Evolutionary conservation across 2,113 vertebrate species (phyloP), one percentile per base, ranked within the genome.

Genomic region (Thunnus thynnus): DNA sequence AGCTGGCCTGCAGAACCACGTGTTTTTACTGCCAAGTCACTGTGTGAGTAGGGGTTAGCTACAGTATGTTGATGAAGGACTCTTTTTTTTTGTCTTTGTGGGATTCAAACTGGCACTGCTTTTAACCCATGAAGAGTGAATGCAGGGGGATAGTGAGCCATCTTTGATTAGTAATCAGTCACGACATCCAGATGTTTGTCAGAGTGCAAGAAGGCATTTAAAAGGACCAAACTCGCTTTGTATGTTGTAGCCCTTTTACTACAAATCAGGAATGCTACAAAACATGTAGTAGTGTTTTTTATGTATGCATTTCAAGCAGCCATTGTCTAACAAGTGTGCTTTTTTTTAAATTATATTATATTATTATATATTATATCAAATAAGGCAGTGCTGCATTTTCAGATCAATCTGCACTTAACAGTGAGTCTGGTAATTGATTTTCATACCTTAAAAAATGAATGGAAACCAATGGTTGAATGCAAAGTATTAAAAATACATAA

Each of bases 181-280:
- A 25, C 57, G 47, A 52, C 57, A 32, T 66, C 30, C 46, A 82
- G 61, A 82, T 72, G 58, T 70, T 72, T 52, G 30, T 20, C 13
- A 20, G 5, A 61, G 18, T 46, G 54, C 22, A 41, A 17, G 11
- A 22, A 18, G 61, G 5, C 41, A 13, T 61, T 4, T 36, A 1
- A 32, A 54, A 41, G 36, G 36, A 55, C 60, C 18, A 25, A 17
- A 5, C 17, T 61, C 13, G 22, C 12, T 14, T n/a, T n/a, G 30
- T 10, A 18, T 61, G 14, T 14, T 58, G 25, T 16, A 18, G 22
- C 51, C 56, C 2, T 44, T 65, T 57, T 52, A 63, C 13, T 48
- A 54, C 8, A 44, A 18, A 25, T 30, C 6, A 30, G 6, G 1
- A 1, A 41, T 52, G 22, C 14, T 41, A n/a, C 10, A 27, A 36